Base-by-base conservation (phyloP, 2,888 invertebrate genomes). In the Ormyrus pomaceus region DNA sequence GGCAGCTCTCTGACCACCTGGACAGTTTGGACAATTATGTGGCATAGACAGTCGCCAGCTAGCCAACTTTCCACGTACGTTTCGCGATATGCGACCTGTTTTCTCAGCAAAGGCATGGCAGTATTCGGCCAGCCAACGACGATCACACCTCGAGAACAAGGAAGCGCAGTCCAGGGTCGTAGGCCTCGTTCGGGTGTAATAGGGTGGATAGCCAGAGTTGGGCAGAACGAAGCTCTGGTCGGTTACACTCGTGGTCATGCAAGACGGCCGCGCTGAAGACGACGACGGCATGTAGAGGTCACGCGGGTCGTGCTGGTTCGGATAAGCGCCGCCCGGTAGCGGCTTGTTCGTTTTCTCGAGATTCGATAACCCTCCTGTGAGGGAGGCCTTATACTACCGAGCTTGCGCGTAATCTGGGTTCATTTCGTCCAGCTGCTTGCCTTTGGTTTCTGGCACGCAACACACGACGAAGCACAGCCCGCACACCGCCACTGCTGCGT, bases 371-470 rank as follows among this genome's bases (percentile, higher is more conserved):
- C 90, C 90, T 84, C 90, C 90, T 74, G 89, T 89, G 86, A 90
- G 86, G 86, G 90, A 89, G 87, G 90, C 90, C 90, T 89, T 90
- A 90, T 90, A 90, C 90, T 90, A 90, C 90, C 90, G 90, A 72
- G 89, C 87, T 68, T 89, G 89, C 6, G 93, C 93, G 86, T 93
- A 93, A 86, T 94, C 94, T 53, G 95, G 94, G 88, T 95, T 95
- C 94, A 97, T 97, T 91, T 97, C 97, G 88, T 96, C 96, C 85
- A 98, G 92, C 88, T 97, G 96, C 85, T 95, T 95, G 0, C 97
- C 97, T 90, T 96, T 97, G 5, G 98, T 98, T 91, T 98, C 97
- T 0, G 97, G 97, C 8, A 98, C 96, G 88, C 95, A 95, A 87
- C 95, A 95, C 4, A 95, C 95, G 1, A 97, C 95, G 90, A 97